Evolutionary conservation across 1,140 invertebrate genomes (phyloP).

Genomic region (Neodiprion fabricii): DNA sequence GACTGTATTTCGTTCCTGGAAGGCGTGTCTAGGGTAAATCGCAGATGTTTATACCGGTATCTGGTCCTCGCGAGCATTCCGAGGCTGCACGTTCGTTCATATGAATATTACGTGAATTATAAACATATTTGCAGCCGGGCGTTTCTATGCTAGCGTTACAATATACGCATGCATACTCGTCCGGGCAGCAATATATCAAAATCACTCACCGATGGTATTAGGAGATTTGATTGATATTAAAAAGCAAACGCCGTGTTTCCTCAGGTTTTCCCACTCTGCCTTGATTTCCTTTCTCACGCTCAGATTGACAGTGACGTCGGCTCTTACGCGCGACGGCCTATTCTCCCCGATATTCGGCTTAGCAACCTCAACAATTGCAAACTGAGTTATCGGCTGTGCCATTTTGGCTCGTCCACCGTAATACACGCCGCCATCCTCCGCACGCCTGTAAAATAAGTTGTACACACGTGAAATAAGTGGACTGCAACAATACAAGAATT

Average conservation of each 20-base stretch:
- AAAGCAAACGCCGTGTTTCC: slow-evolving; percentile 98
- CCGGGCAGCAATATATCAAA: not conserved
- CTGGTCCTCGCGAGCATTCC: no score
- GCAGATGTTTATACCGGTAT: no score
- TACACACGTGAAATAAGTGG: no score
- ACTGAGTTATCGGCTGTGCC: slow-evolving; percentile 93
- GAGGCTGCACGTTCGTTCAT: not conserved
- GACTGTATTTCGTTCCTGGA: no score
- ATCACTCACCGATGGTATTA: slow-evolving; percentile 75
- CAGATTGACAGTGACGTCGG: slow-evolving; percentile 91
- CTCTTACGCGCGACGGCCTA: slow-evolving; percentile 89
- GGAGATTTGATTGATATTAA: slow-evolving; percentile 89
- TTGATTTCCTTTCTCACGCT: slow-evolving; percentile 91
- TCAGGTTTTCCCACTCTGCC: slow-evolving; percentile 94
- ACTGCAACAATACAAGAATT: no score
- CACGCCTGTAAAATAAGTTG: slow-evolving; percentile 65
- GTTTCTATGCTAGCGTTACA: no score
- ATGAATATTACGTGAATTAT: not conserved
- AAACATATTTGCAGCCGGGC: no score
- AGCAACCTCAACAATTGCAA: slow-evolving; percentile 94
- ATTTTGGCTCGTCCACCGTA: slow-evolving; percentile 99
- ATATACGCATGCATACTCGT: not conserved
- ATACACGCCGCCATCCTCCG: slow-evolving; percentile 85
- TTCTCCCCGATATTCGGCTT: slow-evolving; percentile 92
- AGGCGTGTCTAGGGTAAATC: no score